Evolutionary conservation across 2,888 invertebrate genomes (phyloP).

Genomic region (Oscheius onirici): DNA sequence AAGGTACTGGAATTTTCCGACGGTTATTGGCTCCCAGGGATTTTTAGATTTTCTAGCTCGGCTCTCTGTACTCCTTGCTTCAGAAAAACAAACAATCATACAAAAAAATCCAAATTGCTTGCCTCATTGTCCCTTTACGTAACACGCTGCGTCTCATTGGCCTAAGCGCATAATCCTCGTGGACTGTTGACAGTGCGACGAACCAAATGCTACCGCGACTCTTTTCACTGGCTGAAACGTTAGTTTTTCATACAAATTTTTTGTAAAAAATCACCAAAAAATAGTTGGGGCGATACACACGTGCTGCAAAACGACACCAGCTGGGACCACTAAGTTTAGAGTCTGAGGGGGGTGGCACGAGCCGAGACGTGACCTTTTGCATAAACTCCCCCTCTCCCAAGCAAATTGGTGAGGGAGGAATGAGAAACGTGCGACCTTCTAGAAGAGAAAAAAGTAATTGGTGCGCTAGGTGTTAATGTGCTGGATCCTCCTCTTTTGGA

Average conservation of each 20-base stretch:
- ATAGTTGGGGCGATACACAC: neutral
- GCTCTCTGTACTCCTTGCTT: too few relatives aligned
- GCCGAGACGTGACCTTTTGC: conserved; percentile 14
- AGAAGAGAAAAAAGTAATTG: neutral
- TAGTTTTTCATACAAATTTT: neutral
- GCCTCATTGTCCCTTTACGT: conserved; percentile 9
- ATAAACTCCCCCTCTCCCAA: conserved; percentile 3
- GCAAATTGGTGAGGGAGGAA: neutral
- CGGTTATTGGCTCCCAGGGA: too few relatives aligned
- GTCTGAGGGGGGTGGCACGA: neutral
- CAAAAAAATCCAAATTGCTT: conserved; percentile 9
- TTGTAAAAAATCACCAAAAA: neutral
- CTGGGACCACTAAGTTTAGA: conserved; percentile 4
- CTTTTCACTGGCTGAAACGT: conserved; percentile 8
- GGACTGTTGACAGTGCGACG: too few relatives aligned
- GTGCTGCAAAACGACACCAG: conserved; percentile 25
- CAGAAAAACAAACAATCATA: too few relatives aligned
- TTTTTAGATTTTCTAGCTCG: too few relatives aligned
- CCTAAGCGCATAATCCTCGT: conserved; percentile 9
- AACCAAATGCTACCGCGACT: neutral
- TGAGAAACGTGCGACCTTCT: neutral
- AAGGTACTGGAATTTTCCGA: neutral
- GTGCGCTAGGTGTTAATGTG: conserved; percentile 10
- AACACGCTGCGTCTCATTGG: conserved; percentile 10
- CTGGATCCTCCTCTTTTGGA: neutral